Evolutionary conservation across 2,113 vertebrate genomes (phyloP).

Genomic region (Polypterus senegalus): DNA sequence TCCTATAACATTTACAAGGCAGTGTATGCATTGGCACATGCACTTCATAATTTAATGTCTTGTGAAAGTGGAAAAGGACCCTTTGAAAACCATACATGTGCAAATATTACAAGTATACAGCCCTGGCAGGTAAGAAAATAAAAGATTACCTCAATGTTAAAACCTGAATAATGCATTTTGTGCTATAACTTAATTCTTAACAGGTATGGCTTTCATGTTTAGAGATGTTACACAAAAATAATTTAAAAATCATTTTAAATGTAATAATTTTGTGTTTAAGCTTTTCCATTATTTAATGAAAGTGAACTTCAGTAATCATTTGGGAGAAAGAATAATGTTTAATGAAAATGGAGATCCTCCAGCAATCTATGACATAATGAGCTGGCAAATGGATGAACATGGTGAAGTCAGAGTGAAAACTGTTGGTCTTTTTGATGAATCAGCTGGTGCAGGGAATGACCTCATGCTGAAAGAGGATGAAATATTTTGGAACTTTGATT

Average conservation of each 20-base stretch:
- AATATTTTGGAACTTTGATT: conserved; percentile 1
- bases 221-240: too few relatives aligned
- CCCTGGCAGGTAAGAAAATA: conserved; percentile 10
- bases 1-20: conserved; percentile 7
- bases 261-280: background rate
- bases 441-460: background rate
- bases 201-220: too few relatives aligned
- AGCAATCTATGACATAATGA: too few relatives aligned
- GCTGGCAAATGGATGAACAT: conserved; percentile 2
- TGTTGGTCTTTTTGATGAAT: background rate
- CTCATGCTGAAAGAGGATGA: conserved; percentile 5
- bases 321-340: conserved; percentile 1
- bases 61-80: background rate
- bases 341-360: background rate
- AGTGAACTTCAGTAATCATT: background rate
- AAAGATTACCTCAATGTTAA: too few relatives aligned
- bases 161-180: too few relatives aligned
- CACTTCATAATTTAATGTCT: background rate
- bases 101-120: conserved; percentile 5
- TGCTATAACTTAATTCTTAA: too few relatives aligned
- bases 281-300: conserved; percentile 4
- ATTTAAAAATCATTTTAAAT: too few relatives aligned
- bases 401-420: background rate
- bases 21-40: conserved; percentile 11
- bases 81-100: background rate